These are phyloP conservation scores for Chlamydotis undulata DNA, from an alignment of 2,113 vertebrate species.

Conservation along the genomic window DNA sequence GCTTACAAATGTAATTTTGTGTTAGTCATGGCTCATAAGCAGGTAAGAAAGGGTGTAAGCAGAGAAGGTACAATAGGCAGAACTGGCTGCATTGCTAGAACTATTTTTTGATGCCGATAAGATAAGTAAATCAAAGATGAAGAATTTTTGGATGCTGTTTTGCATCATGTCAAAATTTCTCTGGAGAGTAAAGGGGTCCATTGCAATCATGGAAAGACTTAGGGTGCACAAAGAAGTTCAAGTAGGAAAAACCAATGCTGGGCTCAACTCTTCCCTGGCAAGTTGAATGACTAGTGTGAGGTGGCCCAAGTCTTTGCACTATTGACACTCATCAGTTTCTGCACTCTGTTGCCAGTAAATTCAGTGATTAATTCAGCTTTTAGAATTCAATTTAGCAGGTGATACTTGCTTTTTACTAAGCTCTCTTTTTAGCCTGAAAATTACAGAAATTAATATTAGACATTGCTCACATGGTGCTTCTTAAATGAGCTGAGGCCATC, in stretches of 20 bases:
- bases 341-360: background rate
- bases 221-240: background rate
- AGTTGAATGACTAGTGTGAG: background rate
- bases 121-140: background rate
- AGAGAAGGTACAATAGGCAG: background rate
- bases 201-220: background rate
- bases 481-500: background rate
- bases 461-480: background rate
- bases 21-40: background rate
- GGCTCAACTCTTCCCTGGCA: background rate
- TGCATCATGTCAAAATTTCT: background rate
- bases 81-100: background rate
- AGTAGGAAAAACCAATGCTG: background rate
- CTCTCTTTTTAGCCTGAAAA: background rate
- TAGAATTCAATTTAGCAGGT: background rate
- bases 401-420: background rate
- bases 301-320: background rate
- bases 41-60: background rate
- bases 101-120: background rate
- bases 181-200: background rate
- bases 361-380: background rate
- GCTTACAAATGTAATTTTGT: background rate
- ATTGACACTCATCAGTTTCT: background rate
- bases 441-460: background rate
- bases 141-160: background rate